phyloP scores from a whole-genome alignment of 2,797 vertebrate species.

The Tarsius wallacei region DNA sequence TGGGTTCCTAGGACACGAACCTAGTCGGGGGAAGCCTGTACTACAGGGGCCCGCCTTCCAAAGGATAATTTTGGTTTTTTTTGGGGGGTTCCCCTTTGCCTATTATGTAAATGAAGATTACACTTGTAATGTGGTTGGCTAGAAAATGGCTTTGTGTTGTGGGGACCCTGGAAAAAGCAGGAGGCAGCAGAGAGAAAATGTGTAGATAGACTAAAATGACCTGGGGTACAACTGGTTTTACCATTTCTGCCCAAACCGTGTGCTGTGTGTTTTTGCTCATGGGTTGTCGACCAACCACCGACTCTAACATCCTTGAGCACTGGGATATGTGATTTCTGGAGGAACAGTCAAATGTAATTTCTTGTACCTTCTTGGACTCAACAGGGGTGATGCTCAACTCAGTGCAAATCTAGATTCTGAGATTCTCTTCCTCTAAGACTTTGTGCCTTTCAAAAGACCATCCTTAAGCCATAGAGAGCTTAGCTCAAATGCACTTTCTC shows the following conservation, averaged over 20 bases:
- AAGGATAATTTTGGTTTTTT: too few relatives aligned
- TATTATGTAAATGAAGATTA: background rate
- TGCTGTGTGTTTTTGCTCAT: background rate
- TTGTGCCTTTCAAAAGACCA: background rate
- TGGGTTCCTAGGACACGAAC: too few relatives aligned
- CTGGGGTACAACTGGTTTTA: background rate
- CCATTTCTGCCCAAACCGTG: background rate
- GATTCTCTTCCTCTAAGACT: background rate
- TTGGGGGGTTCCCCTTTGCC: background rate
- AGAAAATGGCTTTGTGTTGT: background rate
- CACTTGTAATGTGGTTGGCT: background rate
- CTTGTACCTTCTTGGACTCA: background rate
- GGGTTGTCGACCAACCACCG: background rate
- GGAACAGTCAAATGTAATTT: background rate
- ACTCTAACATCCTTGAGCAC: background rate
- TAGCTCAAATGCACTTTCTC: background rate
- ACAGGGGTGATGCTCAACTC: background rate
- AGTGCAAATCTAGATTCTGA: background rate
- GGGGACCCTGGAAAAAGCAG: background rate
- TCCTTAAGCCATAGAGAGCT: background rate
- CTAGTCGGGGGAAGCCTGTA: too few relatives aligned
- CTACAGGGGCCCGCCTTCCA: too few relatives aligned
- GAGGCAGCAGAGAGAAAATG: background rate
- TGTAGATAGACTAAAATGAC: background rate
- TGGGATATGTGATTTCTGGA: slow-evolving; percentile 6